Evolutionary conservation across 2,113 vertebrate species (phyloP), one percentile per base, ranked within the genome.

Genomic region (Oxygymnocypris stewartii): DNA sequence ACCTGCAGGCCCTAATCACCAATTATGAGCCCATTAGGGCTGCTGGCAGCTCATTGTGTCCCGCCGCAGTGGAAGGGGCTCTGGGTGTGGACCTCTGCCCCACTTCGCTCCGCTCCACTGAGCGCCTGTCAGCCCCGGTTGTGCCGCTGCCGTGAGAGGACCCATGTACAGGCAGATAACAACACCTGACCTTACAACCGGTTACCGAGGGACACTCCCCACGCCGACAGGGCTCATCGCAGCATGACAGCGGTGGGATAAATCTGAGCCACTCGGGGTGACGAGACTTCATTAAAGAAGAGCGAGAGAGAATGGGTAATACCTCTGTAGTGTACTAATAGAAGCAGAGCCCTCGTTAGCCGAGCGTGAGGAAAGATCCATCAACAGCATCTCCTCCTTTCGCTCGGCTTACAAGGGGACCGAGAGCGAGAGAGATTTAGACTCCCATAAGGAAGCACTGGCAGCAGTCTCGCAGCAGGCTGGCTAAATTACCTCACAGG

Each of bases 291-390:
- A 97, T 97, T 97, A 96, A 96, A 96, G 88, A 84, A 81, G 75
- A 82, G 79, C n/a, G 14, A 83, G 75, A 69, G 74, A 57, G 61
- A 71, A 35, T n/a, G 95, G 94, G 95, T 94, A 94, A 94, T 94
- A 95, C 94, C 94, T 94, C 92, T 91, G 94, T 96, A 95, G 95
- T 92, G 90, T 92, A 89, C 95, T 97, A 97, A 97, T 96, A 96
- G 95, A 96, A 97, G 96, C 95, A 96, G 95, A 96, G 95, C 94
- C 95, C 96, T 97, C 94, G 94, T 97, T 97, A 97, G 96, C 95
- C 95, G 49, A 94, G 94, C 95, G 95, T 94, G 95, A 95, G 96
- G 95, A 85, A 95, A 96, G 96, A 97, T 96, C 96, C 96, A 97
- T 96, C 96, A 96, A 93, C 86, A 88, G 93, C 94, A 95, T 94